Evolutionary conservation across 2,113 vertebrate species (phyloP).

Genomic region (Chlamydotis undulata): DNA sequence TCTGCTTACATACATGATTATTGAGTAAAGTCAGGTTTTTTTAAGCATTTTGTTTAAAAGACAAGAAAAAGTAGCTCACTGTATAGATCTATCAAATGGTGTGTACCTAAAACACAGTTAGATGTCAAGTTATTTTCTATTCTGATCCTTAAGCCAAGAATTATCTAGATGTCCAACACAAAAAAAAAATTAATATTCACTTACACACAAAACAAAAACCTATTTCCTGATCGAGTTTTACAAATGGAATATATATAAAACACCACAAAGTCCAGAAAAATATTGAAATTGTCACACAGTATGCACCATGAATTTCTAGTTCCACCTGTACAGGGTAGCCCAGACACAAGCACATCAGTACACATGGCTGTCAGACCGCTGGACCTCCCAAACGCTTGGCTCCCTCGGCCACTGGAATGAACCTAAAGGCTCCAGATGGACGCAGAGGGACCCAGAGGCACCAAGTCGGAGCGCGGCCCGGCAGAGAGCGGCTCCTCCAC

Average conservation of each 20-base stretch:
- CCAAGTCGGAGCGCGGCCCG: neutral
- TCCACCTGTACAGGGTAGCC: neutral
- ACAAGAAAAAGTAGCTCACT: neutral
- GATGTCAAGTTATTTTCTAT: neutral
- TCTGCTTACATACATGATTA: neutral
- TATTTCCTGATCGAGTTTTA: neutral
- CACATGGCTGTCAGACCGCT: neutral
- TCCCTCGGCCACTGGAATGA: neutral
- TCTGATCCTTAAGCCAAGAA: neutral
- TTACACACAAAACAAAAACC: neutral
- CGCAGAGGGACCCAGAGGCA: neutral
- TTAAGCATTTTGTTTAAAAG: neutral
- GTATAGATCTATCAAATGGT: neutral
- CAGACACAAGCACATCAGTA: neutral
- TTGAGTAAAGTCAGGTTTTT: neutral
- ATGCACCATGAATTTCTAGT: neutral
- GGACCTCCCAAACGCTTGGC: neutral
- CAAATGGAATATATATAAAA: neutral
- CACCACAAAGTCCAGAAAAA: neutral
- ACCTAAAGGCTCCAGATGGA: neutral
- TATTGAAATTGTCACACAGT: neutral
- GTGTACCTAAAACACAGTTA: neutral
- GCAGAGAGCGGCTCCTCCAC: no score
- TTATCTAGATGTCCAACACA: neutral
- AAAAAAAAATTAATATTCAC: neutral